These are phyloP conservation scores for Cheilosia vernalis DNA, from an alignment of 2,888 invertebrate species.

Conservation along the genomic window DNA sequence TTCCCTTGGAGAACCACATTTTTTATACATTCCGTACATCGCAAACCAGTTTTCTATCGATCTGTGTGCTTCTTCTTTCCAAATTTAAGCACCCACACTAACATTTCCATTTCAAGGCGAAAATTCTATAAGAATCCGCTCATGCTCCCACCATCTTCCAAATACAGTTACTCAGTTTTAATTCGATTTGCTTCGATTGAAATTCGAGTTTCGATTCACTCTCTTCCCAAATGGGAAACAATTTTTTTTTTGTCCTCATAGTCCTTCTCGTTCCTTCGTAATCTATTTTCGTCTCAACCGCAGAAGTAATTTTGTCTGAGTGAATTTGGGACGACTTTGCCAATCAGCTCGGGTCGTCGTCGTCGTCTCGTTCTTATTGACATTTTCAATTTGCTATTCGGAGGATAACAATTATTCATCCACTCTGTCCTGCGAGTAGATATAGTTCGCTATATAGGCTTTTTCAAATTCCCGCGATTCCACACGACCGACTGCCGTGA, in stretches of 20 bases:
- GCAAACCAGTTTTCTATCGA: too few relatives aligned
- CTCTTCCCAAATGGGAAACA: not conserved
- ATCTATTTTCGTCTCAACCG: constrained; percentile 54
- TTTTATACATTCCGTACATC: too few relatives aligned
- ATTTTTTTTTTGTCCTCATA: not conserved
- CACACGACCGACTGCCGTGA: not conserved
- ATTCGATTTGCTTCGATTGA: constrained; percentile 58
- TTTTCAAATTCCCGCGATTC: not conserved
- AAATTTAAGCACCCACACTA: not conserved
- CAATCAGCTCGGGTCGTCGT: constrained; percentile 13
- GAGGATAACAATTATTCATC: constrained; percentile 56
- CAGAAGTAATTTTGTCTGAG: constrained; percentile 48
- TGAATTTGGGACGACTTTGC: constrained; percentile 40
- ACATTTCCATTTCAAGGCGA: not conserved
- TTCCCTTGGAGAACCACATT: too few relatives aligned
- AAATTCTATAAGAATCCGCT: not conserved
- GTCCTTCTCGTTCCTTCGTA: not conserved
- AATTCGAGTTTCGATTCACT: constrained; percentile 41
- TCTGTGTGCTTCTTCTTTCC: too few relatives aligned
- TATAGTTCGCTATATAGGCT: not conserved
- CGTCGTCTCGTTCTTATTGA: constrained; percentile 47
- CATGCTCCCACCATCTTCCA: not conserved
- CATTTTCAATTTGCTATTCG: constrained; percentile 53
- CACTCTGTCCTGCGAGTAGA: not conserved
- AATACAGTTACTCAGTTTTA: constrained; percentile 63